These are phyloP conservation scores for Mastigias papua DNA, from an alignment of 30 jellyfish, hydroid and myxozoan genomes.

Conservation along the genomic window DNA sequence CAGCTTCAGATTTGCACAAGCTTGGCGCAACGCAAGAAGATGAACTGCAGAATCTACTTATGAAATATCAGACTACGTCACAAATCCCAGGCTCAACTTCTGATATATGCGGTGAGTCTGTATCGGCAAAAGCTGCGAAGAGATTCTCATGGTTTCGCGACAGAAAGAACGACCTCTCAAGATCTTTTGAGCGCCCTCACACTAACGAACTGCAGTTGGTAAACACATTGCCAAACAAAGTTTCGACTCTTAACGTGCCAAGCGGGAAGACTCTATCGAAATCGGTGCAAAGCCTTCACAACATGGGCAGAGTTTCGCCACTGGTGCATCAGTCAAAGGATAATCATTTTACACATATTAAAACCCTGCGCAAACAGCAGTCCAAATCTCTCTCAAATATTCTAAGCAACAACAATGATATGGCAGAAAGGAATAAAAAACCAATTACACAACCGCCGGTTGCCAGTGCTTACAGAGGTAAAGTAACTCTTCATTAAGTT, in stretches of 20 bases:
- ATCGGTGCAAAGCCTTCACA: conserved; percentile 10
- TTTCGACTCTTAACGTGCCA: conserved; percentile 9
- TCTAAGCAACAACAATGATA: not conserved
- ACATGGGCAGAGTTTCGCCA: not conserved
- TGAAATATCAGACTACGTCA: not conserved
- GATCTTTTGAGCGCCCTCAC: conserved; percentile 1
- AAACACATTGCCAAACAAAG: conserved; percentile 15
- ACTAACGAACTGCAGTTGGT: not conserved
- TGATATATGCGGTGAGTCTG: not conserved
- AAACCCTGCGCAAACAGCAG: not conserved
- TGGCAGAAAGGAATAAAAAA: no score
- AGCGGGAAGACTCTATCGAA: not conserved
- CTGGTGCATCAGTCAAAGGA: not conserved
- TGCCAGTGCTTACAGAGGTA: no score
- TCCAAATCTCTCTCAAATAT: not conserved
- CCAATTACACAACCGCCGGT: no score
- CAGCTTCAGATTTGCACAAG: conserved; percentile 31
- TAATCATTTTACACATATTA: conserved; percentile 7
- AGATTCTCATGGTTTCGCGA: conserved; percentile 14
- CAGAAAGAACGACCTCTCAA: conserved; percentile 7
- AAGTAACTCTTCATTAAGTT: no score
- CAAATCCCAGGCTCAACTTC: conserved; percentile 3
- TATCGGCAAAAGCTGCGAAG: not conserved
- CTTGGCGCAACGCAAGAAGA: conserved; percentile 29
- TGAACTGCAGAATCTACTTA: not conserved